These are phyloP conservation scores for Pipistrellus nathusii DNA, from an alignment of 2,797 vertebrate species.

Conservation along the genomic window DNA sequence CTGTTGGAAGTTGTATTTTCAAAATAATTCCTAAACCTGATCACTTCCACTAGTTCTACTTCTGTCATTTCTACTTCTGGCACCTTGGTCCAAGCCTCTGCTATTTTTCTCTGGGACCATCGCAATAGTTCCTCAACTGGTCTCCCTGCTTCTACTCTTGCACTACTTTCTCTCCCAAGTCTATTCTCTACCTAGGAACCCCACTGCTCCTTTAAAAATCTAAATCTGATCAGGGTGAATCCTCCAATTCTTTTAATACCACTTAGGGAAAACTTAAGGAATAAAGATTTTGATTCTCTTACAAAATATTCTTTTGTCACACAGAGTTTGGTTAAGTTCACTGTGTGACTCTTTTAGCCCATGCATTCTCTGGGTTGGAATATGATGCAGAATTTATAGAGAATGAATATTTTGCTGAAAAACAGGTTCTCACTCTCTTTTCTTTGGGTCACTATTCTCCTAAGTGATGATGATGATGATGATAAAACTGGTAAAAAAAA, in stretches of 20 bases:
- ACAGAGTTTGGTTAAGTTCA: background rate
- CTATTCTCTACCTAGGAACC: background rate
- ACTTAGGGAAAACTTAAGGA: background rate
- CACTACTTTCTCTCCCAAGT: background rate
- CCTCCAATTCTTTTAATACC: background rate
- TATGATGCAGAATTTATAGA: background rate
- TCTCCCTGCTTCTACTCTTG: background rate
- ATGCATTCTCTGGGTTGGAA: background rate
- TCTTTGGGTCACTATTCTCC: background rate
- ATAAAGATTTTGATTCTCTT: slow-evolving; percentile 43
- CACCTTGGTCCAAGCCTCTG: background rate
- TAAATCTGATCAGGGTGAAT: background rate
- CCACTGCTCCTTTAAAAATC: background rate
- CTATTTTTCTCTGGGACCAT: background rate
- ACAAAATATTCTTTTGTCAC: slow-evolving; percentile 18
- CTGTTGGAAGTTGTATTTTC: background rate
- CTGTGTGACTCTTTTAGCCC: background rate
- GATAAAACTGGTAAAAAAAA: background rate
- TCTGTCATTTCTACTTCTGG: background rate
- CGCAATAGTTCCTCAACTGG: background rate
- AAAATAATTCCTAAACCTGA: background rate
- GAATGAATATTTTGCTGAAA: background rate
- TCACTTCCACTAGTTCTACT: background rate
- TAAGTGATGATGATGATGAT: background rate
- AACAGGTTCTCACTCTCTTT: background rate